Evolutionary conservation across 2,113 vertebrate genomes (phyloP).

Genomic region (Pygoscelis antarcticus): DNA sequence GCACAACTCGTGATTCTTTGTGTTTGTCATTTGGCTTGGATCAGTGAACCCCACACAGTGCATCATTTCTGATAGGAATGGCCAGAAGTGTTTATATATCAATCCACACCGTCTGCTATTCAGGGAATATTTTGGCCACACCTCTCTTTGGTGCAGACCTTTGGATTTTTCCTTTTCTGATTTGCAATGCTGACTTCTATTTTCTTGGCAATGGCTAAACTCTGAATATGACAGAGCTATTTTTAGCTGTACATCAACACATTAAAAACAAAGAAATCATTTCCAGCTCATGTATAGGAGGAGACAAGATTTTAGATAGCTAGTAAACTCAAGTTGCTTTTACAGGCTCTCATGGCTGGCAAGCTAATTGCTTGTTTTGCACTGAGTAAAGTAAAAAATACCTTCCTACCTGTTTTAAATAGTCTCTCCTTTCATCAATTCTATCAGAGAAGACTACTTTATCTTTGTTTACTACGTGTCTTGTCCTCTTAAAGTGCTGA

Average conservation of each 20-base stretch:
- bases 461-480: slow-evolving; percentile 53
- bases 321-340: neutral
- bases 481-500: neutral
- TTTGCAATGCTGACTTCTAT: neutral
- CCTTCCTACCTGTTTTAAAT: slow-evolving; percentile 33
- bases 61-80: slow-evolving; percentile 38
- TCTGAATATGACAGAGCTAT: neutral
- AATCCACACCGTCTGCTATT: neutral
- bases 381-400: slow-evolving; percentile 18
- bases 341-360: neutral
- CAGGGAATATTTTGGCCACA: slow-evolving; percentile 5
- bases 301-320: neutral
- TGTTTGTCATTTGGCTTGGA: slow-evolving; percentile 55
- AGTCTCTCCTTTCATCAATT: slow-evolving; percentile 46
- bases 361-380: neutral
- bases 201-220: neutral
- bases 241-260: neutral
- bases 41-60: slow-evolving; percentile 36
- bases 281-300: neutral
- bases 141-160: neutral
- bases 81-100: slow-evolving; percentile 25
- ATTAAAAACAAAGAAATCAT: slow-evolving; percentile 6
- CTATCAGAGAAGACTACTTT: slow-evolving; percentile 41
- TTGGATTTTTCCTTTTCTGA: neutral
- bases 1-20: slow-evolving; percentile 51